Evolutionary conservation across 64 coral and sea anemone genomes (phyloP), one percentile per base, ranked within the genome.

Genomic region (Hydrozoanthus tunicans): DNA sequence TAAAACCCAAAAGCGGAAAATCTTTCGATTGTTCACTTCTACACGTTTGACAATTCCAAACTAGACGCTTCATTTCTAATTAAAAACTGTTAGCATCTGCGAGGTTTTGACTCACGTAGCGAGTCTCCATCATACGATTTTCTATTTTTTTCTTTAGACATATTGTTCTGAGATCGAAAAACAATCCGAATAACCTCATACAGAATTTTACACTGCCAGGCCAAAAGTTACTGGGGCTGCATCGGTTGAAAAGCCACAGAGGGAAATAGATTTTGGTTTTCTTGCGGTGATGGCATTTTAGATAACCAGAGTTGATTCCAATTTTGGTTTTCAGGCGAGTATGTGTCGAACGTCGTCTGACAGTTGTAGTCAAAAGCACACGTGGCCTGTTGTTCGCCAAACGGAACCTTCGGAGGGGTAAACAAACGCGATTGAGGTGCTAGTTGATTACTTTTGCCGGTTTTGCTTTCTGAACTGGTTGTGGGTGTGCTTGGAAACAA

Each of bases 341-440:
- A 57, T 8, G 15, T 52, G 9, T 79, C 43, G 52, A 10, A 56
- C 58, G 77, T 58, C 3, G 77, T 53, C 53, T 79, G 77, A 58
- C 20, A 43, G 32, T 43, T 15, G 15, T 58, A n/a, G 54, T 5
- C 77, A 78, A 78, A 78, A 78, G 8, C 51, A 14, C 11, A 51
- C 7, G 15, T 51, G 6, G 13, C 51, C 14, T 55, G 54, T 58
- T 55, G 54, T 56, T 79, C 77, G 13, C 71, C 71, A 1, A 79
- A 55, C 17, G 55, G 14, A 1, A 5, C 20, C 7, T 79, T 79
- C 53, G 77, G 56, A 3, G 81, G 81, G 62, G 65, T 83, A 51
- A 83, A 83, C 15, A 83, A 17, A 68, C 81, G 81, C 15, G 81
- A 64, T 83, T 83, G 81, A 53, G 51, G 61, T 27, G 81, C 61